Evolutionary conservation across 2,113 vertebrate genomes (phyloP), one percentile per base, ranked within the genome.

Genomic region (Melanerpes formicivorus): DNA sequence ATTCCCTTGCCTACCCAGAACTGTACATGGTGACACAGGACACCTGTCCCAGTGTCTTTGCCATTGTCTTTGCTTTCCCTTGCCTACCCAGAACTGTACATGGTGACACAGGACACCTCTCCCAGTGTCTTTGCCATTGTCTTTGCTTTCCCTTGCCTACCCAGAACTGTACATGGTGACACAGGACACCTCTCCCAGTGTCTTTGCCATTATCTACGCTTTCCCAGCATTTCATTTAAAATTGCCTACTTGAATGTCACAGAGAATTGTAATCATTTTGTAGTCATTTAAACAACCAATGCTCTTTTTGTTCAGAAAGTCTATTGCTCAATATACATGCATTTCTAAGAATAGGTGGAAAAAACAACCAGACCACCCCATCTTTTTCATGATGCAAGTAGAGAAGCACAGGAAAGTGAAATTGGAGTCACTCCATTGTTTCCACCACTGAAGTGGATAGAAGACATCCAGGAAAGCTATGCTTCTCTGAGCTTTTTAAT

Each of bases 401-500:
- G 30, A 90, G 75, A 84, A 89, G 64, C 32, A 84, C 5, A 29
- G 32, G 16, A 42, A 90, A 88, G 46, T 37, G 18, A 64, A 87
- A 80, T 19, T 26, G 40, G 60, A 83, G 42, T 71, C 54, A 62
- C 23, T 71, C 42, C 54, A 58, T 85, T 91, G 89, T 59, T 93
- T 78, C 54, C 15, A 85, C 7, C 3, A 5, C 34, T 89, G 79
- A 77, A 89, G 37, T n/a, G 37, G n/a, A 67, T 5, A 84, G 67
- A 93, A 87, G 55, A 89, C 32, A 86, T 66, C 69, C 37, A 93
- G 32, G 60, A 90, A 80, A 44, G 64, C 91, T 83, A 92, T 52
- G 84, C 62, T 83, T 93, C 84, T 64, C 46, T 80, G 69, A 94
- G 65, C 40, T 72, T 90, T 81, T 84, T 81, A 58, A 71, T 89